Conservation (phyloP, 2,888 invertebrate genomes). For the Clistopyga incitator region DNA sequence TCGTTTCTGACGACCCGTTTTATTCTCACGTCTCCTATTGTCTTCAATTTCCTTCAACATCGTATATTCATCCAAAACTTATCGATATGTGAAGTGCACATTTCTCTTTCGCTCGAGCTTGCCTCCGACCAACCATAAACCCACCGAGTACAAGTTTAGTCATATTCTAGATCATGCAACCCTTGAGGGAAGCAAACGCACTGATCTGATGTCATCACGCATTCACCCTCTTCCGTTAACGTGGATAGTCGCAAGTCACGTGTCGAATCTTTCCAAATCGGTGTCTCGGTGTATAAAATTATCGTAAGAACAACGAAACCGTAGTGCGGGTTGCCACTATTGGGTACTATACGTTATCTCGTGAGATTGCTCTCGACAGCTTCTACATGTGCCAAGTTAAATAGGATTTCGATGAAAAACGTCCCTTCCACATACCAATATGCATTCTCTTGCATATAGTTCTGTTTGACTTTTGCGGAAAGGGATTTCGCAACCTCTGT, state of each 20-base stretch:
- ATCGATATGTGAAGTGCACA: not conserved
- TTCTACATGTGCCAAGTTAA: slow-evolving; percentile 34
- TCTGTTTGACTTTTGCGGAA: slow-evolving; percentile 10
- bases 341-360: slow-evolving; percentile 44
- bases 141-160: not conserved
- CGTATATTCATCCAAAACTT: not conserved
- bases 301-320: slow-evolving; percentile 46
- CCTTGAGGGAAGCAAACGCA: slow-evolving; percentile 1
- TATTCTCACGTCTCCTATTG: not conserved
- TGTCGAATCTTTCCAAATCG: slow-evolving; percentile 43
- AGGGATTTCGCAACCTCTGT: slow-evolving; percentile 14
- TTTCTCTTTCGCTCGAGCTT: not conserved
- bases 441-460: slow-evolving; percentile 10
- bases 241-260: slow-evolving; percentile 13
- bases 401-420: slow-evolving; percentile 44
- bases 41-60: not conserved
- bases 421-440: not conserved
- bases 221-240: slow-evolving; percentile 12
- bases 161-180: not conserved
- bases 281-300: slow-evolving; percentile 55
- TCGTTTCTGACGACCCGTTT: not conserved
- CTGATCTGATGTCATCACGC: slow-evolving; percentile 1
- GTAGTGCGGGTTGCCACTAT: slow-evolving; percentile 19
- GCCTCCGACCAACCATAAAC: not conserved
- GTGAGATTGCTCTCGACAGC: slow-evolving; percentile 29